phyloP scores from a whole-genome alignment of 2,888 invertebrate genomes.

The Parnassius orleans region DNA sequence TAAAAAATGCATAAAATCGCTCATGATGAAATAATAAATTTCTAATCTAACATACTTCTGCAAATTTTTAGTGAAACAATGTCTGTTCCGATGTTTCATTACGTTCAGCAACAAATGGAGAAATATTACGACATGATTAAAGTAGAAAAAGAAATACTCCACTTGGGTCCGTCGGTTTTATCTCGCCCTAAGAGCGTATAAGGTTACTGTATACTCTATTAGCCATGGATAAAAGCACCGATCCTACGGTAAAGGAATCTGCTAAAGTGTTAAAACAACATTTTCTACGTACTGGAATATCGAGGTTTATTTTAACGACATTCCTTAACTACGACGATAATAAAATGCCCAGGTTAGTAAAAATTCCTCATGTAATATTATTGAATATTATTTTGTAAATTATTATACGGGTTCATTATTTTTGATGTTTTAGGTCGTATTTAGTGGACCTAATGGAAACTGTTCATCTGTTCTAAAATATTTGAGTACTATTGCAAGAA shows the following conservation, averaged over 20 bases:
- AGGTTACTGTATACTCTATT: conserved; percentile 89
- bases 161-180: conserved; percentile 94
- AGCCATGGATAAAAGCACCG: conserved; percentile 89
- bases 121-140: conserved; percentile 90
- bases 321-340: conserved; percentile 91
- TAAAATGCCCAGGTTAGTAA: conserved; percentile 89
- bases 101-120: conserved; percentile 95
- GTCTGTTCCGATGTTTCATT: conserved; percentile 95
- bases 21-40: too few relatives aligned
- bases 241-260: conserved; percentile 86
- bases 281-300: conserved; percentile 97
- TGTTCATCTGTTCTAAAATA: conserved; percentile 94
- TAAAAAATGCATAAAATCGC: too few relatives aligned
- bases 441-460: conserved; percentile 94
- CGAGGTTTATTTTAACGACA: conserved; percentile 90
- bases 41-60: background rate
- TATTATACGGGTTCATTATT: background rate
- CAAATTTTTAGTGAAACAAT: conserved; percentile 90
- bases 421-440: conserved; percentile 84
- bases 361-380: conserved; percentile 4
- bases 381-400: background rate
- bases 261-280: conserved; percentile 93
- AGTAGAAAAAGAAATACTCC: conserved; percentile 90
- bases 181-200: conserved; percentile 88
- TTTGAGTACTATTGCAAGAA: conserved; percentile 87